phyloP scores from a whole-genome alignment of 2,888 invertebrate genomes.

The Dynastes maya region DNA sequence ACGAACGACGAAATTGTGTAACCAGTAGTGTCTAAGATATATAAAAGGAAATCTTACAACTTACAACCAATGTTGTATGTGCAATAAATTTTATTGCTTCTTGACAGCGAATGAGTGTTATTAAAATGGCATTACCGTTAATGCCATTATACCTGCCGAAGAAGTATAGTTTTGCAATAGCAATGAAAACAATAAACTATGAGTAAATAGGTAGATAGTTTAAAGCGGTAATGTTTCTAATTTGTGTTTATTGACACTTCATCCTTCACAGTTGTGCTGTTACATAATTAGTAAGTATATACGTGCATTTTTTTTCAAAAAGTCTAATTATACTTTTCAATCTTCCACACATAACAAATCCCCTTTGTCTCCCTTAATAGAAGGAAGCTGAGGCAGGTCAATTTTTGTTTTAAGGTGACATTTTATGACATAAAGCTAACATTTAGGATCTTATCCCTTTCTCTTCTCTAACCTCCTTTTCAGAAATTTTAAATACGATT shows the following conservation, averaged over 20 bases:
- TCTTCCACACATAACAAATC: no score
- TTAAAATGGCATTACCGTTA: constrained; percentile 38
- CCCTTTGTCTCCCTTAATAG: no score
- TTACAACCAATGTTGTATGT: constrained; percentile 10
- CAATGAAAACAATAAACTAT: constrained; percentile 21
- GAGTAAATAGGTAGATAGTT: neutral
- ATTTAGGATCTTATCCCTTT: no score
- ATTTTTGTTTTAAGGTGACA: no score
- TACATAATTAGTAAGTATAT: constrained; percentile 7
- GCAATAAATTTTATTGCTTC: constrained; percentile 39
- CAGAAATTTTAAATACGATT: no score
- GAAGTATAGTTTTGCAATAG: constrained; percentile 19
- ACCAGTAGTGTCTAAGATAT: neutral
- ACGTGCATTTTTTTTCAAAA: no score
- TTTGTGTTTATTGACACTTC: constrained; percentile 24
- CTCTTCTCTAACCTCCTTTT: no score
- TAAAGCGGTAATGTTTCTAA: constrained; percentile 10
- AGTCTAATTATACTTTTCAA: no score
- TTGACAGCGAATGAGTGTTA: constrained; percentile 35
- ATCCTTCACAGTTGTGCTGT: constrained; percentile 5
- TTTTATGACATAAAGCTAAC: no score
- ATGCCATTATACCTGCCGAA: constrained; percentile 15
- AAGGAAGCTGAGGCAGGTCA: no score
- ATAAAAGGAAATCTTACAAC: constrained; percentile 24
- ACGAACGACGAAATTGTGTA: constrained; percentile 14